Base-by-base conservation (phyloP, 2,888 invertebrate species). In the Melinaea menophilus region DNA sequence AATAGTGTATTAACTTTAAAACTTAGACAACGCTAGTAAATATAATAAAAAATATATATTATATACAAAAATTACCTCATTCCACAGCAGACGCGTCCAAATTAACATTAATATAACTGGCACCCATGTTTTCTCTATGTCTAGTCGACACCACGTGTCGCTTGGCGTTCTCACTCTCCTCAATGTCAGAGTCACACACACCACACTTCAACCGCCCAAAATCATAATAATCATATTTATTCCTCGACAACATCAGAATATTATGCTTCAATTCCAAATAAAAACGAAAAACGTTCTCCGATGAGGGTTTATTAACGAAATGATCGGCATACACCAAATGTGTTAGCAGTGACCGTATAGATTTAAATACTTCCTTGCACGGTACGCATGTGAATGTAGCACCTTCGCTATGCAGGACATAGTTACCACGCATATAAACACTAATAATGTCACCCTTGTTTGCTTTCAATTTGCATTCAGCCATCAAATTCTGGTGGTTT, bases 191-290 rank as follows among this genome's bases (percentile, higher is more conserved):
- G 3, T 87, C 86, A 64, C 90, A 90, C 0, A 89, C 89, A 0
- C 90, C 89, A 64, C 90, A 90, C 37, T 81, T 85, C 62, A 90
- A 68, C 69, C 77, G 79, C 34, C 90, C 90, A 61, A 88, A 89
- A 12, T 84, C 79, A 54, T 88, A 86, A 62, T 90, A 90, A 2
- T 79, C 79, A 56, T 90, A 90, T 59, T 86, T 89, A 62, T 90
- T 90, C 55, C 89, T 75, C 1, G 77, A 82, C 74, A 88, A 72
- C 88, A 90, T 86, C 63, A 77, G 84, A 0, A 89, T 81, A 62
- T 90, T 90, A 67, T 90, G 90, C 66, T 90, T 90, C 68, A 90
- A 55, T 64, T 90, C 90, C 68, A 90, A 74, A 61, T 90, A 90
- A 56, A 90, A 90, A 2, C 90, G 82, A 74, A 90, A 90, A 0